A percentile compares a stretch with the other conserved stretches of the same genome.
phyloP scores from a whole-genome alignment of 2,113 vertebrate genomes.

The Pteruthius melanotis region DNA sequence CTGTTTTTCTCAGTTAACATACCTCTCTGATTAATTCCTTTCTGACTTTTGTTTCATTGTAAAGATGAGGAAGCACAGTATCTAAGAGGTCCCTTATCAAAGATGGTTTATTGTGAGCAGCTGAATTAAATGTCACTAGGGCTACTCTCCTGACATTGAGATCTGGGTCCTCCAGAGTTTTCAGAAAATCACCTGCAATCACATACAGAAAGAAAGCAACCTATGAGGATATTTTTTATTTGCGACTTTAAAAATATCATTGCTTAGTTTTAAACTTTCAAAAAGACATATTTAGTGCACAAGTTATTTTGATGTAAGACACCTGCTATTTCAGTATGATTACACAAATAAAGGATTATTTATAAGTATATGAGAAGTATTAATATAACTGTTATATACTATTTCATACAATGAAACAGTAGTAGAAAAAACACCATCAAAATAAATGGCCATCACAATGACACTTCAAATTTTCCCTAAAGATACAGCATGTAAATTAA shows the following conservation, averaged over 20 bases:
- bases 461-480: background rate
- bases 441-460: background rate
- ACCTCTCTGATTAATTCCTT: slow-evolving; percentile 98
- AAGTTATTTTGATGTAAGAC: background rate
- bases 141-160: slow-evolving; percentile 96
- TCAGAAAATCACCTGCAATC: slow-evolving; percentile 91
- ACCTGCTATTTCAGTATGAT: background rate
- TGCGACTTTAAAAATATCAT: background rate
- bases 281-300: background rate
- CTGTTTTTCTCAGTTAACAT: background rate
- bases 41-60: slow-evolving; percentile 98
- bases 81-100: slow-evolving; percentile 96
- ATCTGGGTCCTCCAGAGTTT: slow-evolving; percentile 97
- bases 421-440: background rate
- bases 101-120: slow-evolving; percentile 96
- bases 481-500: background rate
- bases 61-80: slow-evolving; percentile 93
- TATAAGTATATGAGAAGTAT: background rate
- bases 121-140: slow-evolving; percentile 97
- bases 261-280: background rate
- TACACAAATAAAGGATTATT: background rate
- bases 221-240: background rate
- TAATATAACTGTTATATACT: background rate
- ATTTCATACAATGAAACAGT: background rate
- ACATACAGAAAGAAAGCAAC: background rate